These are phyloP conservation scores for Polyommatus iphigenia DNA, from an alignment of 2,888 invertebrate species.

Conservation along the genomic window DNA sequence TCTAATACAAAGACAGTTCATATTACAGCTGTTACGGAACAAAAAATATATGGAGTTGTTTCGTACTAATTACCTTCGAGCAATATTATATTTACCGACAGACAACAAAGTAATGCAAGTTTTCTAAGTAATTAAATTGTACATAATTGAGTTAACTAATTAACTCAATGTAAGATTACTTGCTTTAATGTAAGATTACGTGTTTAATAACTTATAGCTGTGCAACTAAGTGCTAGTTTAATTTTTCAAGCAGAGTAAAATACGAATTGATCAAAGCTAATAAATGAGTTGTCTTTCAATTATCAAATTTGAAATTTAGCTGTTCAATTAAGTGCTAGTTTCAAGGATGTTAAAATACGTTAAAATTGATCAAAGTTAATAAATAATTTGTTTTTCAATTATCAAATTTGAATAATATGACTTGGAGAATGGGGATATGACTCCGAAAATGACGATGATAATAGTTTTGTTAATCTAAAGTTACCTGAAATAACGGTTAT, in stretches of 20 bases:
- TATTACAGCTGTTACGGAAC: background rate
- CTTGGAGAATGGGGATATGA: too few species aligned
- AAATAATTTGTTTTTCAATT: too few species aligned
- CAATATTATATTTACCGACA: background rate
- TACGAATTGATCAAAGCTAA: background rate
- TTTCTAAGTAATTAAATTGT: background rate
- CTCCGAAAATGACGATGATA: too few species aligned
- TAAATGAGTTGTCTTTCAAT: too few species aligned
- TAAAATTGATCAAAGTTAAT: too few species aligned
- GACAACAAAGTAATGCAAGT: background rate
- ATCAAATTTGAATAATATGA: too few species aligned
- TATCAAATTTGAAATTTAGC: background rate
- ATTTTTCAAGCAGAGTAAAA: background rate
- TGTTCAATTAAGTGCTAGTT: background rate
- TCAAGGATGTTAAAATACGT: background rate
- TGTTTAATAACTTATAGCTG: background rate
- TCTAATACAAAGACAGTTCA: slow-evolving; percentile 1
- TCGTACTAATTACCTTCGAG: background rate
- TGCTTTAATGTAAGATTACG: background rate
- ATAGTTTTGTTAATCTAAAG: too few species aligned
- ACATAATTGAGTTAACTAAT: background rate
- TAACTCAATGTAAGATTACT: background rate
- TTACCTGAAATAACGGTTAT: too few species aligned
- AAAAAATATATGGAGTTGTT: slow-evolving; percentile 14
- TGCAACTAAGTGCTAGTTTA: background rate